Evolutionary conservation across 2,888 invertebrate genomes (phyloP).

Genomic region (Morpho deidamia): DNA sequence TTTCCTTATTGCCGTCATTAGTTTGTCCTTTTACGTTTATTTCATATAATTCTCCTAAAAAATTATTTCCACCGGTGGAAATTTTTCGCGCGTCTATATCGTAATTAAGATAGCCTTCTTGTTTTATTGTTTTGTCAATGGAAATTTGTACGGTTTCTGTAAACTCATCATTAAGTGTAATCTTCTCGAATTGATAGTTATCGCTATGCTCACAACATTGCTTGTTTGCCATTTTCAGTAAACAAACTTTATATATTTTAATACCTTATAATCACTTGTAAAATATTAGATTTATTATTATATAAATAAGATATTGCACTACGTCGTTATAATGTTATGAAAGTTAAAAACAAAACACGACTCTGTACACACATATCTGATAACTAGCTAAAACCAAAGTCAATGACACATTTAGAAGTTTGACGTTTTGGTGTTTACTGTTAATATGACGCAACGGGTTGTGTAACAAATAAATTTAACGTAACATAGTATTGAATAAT

Average conservation of each 20-base stretch:
- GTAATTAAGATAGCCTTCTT: conserved; percentile 30
- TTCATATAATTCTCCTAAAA: conserved; percentile 39
- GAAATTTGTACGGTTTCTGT: conserved; percentile 14
- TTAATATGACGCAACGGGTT: no score
- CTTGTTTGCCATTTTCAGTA: conserved; percentile 4
- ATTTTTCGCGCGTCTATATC: conserved; percentile 30
- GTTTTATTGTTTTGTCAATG: conserved; percentile 28
- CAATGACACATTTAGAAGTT: no score
- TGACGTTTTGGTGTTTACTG: no score
- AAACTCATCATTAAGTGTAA: conserved; percentile 13
- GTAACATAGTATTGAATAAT: no score
- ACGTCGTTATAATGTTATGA: no score
- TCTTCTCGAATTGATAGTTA: conserved; percentile 5
- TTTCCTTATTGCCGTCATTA: conserved; percentile 26
- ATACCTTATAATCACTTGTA: neutral
- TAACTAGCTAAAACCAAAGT: no score
- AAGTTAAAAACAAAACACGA: no score
- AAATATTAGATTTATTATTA: no score
- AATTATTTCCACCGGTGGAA: conserved; percentile 37
- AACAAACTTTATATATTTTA: neutral
- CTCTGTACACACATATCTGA: no score
- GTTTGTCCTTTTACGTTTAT: conserved; percentile 37
- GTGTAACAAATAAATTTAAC: no score
- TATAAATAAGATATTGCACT: no score
- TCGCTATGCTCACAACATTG: neutral